Evolutionary conservation across 2,888 invertebrate genomes (phyloP), one percentile per base, ranked within the genome.

Genomic region (Nomada fucata): DNA sequence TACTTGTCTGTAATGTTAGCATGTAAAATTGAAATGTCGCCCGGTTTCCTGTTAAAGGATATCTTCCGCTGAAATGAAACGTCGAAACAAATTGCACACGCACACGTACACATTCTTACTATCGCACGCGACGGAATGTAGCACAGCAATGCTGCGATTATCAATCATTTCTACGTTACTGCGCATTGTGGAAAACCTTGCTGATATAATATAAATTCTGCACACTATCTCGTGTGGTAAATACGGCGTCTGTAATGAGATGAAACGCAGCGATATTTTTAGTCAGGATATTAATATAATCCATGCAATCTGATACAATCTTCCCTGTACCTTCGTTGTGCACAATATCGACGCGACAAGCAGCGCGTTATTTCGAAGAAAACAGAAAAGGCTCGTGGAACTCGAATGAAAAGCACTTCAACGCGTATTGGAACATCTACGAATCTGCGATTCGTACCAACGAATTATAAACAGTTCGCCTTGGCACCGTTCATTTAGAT

Each of bases 211-310:
- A 29, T 63, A 52, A 61, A 61, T 59, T 65, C 20, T 15, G 55
- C 50, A 71, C 42, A 50, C 50, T 63, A 26, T 52, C 65, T 61
- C 2, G 57, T 42, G 52, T 52, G 71, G 82, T 72, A 76, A 65
- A 82, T 69, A 76, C 52, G 29, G 52, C 71, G 59, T 76, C 82
- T 76, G 82, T 76, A 76, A 82, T 72, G 65, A 82, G 82, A 72
- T 64, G 29, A 69, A 76, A 42, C 61, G 59, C 69, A n/a, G 60
- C 10, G 71, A 55, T 82, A 82, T 82, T 82, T 82, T 59, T 82
- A 82, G 68, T 55, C 29, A 1, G 1, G 71, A 55, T 82, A 82
- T 76, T 82, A 82, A 82, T 82, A 82, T 71, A 76, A 55, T 59
- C n/a, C 67, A n/a, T 57, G 64, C 50, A 50, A 76, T 69, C 67